A percentile compares a stretch with the other conserved stretches of the same genome.
These are phyloP conservation scores for Luperina testacea DNA, from an alignment of 2,888 invertebrate genomes.

Conservation along the genomic window DNA sequence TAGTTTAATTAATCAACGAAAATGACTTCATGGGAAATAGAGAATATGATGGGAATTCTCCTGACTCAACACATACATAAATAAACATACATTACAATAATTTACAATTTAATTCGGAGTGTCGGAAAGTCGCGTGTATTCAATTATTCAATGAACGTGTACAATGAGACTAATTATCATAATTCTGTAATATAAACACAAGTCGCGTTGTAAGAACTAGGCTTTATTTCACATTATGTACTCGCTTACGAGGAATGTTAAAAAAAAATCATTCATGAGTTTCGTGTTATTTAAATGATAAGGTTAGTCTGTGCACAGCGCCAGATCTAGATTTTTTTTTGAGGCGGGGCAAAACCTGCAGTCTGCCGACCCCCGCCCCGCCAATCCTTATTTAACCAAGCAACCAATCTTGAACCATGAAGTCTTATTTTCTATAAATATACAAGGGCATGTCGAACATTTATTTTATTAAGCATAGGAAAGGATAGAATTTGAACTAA, in stretches of 20 bases:
- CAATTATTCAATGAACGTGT: constrained; percentile 29
- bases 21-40: constrained; percentile 42
- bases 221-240: background rate
- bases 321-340: no score
- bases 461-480: no score
- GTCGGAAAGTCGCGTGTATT: constrained; percentile 11
- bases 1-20: background rate
- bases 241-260: no score
- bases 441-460: no score
- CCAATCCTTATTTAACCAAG: no score
- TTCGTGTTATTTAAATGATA: background rate
- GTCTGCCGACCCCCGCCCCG: no score
- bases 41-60: constrained; percentile 2
- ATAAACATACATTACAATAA: constrained; percentile 29
- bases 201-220: constrained; percentile 6
- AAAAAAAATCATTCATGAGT: background rate
- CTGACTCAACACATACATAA: constrained; percentile 15
- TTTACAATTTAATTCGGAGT: constrained; percentile 1
- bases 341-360: no score
- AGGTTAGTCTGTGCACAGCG: background rate
- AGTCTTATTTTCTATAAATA: no score
- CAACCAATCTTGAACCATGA: no score
- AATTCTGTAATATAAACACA: constrained; percentile 7
- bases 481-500: no score
- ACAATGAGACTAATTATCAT: background rate